Evolutionary conservation across 2,797 vertebrate species (phyloP).

Genomic region (Sciaenops ocellatus): DNA sequence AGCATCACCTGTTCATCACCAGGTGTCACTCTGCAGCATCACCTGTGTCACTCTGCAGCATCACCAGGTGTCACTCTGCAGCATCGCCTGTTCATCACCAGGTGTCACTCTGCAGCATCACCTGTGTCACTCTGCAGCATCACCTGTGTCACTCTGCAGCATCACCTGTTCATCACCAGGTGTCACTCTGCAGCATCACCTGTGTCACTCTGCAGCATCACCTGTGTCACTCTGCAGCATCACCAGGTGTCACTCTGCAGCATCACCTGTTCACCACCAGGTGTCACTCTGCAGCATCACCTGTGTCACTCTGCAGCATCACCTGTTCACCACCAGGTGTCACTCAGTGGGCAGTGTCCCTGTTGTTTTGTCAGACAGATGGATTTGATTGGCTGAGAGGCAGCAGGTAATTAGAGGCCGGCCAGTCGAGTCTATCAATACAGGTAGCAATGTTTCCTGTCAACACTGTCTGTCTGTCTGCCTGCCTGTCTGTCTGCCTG

Average conservation of each 20-base stretch:
- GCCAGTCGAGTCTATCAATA: neutral
- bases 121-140: too few relatives aligned
- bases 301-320: too few relatives aligned
- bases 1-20: too few relatives aligned
- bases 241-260: neutral
- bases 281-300: too few relatives aligned
- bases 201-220: too few relatives aligned
- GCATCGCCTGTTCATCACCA: neutral
- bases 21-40: too few relatives aligned
- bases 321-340: neutral
- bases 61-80: neutral
- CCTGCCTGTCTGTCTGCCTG: neutral
- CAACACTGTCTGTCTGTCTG: neutral
- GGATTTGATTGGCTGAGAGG: slow-evolving; percentile 21
- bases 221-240: too few relatives aligned
- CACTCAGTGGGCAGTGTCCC: neutral
- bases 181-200: too few relatives aligned
- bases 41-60: too few relatives aligned
- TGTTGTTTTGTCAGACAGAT: neutral
- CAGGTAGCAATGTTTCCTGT: slow-evolving; percentile 22
- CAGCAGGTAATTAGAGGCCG: slow-evolving; percentile 28
- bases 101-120: neutral
- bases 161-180: neutral
- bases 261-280: neutral
- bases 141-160: neutral